Evolutionary conservation across 2,888 invertebrate species (phyloP).

Genomic region (Cenopis cana): DNA sequence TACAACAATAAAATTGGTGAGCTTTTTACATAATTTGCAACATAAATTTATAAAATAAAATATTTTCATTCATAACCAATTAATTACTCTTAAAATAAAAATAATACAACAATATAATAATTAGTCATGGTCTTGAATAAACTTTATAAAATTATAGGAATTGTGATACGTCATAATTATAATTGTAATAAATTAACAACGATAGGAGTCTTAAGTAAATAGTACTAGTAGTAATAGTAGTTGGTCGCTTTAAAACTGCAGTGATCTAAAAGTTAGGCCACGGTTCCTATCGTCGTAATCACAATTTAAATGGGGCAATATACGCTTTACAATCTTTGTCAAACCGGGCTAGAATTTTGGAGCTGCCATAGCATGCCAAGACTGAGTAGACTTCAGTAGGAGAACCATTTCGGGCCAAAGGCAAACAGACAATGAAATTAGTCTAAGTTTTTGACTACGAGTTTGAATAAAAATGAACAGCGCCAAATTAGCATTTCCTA

Average conservation of each 20-base stretch:
- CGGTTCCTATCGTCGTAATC: neutral
- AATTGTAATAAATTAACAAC: neutral
- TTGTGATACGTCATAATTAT: conserved; percentile 4
- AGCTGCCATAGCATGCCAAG: neutral
- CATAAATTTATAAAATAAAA: conserved; percentile 35
- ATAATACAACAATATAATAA: conserved; percentile 35
- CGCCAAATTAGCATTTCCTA: no score
- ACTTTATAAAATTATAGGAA: conserved; percentile 16
- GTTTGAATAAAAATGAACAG: neutral
- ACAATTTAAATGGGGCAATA: neutral
- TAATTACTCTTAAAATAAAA: conserved; percentile 36
- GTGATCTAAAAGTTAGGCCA: conserved; percentile 15
- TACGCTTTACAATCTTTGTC: neutral
- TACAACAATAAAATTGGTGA: conserved; percentile 12
- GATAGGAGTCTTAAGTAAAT: conserved; percentile 6
- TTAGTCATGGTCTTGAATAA: conserved; percentile 38
- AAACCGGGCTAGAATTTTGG: neutral
- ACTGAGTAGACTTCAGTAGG: neutral
- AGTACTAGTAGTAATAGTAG: no score
- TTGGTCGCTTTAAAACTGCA: conserved; percentile 9
- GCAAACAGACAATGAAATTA: neutral
- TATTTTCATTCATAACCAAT: conserved; percentile 43
- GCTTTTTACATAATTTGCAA: conserved; percentile 33
- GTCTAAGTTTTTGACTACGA: no score
- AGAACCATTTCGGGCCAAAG: neutral